phyloP scores from a whole-genome alignment of 2,113 vertebrate species.

The Pseudorasbora parva region DNA sequence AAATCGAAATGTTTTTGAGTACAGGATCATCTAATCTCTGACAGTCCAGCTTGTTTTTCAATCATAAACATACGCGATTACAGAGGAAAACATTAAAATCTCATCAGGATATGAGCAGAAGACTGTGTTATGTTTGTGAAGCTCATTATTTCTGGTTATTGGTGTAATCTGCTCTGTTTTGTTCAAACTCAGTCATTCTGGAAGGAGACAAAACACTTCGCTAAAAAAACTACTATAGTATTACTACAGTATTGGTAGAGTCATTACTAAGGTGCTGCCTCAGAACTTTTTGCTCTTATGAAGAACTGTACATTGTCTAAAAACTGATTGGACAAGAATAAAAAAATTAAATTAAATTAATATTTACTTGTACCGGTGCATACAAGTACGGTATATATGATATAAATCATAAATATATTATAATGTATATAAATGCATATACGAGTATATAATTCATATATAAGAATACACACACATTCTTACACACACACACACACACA shows the following conservation, averaged over 20 bases:
- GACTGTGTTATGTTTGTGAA: background rate
- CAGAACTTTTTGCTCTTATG: no score
- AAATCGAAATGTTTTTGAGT: background rate
- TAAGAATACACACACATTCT: no score
- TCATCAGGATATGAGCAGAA: background rate
- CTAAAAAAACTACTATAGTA: background rate
- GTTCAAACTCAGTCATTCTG: background rate
- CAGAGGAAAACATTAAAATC: slow-evolving; percentile 3
- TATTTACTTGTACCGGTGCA: no score
- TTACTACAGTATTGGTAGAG: background rate
- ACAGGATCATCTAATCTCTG: background rate
- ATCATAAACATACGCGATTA: slow-evolving; percentile 27
- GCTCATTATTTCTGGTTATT: slow-evolving; percentile 1
- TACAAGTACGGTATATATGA: no score
- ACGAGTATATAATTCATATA: no score
- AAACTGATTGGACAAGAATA: no score
- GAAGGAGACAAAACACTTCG: background rate
- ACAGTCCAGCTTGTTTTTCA: background rate
- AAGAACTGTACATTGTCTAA: no score
- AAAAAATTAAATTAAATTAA: no score
- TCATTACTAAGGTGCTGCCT: no score
- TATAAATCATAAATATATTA: no score
- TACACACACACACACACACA: no score
- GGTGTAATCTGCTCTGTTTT: background rate
- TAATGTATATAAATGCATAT: no score